phyloP scores from a whole-genome alignment of 1,140 invertebrate species.

The Diploscapter pachys region DNA sequence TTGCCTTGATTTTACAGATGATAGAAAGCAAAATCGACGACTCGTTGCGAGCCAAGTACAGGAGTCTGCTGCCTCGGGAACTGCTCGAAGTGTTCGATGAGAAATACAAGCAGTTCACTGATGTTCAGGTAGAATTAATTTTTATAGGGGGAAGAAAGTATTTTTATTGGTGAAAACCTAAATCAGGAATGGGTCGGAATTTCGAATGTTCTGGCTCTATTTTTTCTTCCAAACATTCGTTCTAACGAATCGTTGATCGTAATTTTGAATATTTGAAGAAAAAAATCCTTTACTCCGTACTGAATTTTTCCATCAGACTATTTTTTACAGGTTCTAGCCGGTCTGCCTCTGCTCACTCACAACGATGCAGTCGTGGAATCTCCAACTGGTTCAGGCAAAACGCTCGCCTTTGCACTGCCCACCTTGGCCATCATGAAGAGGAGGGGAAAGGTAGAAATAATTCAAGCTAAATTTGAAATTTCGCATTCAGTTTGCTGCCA shows the following conservation, averaged over 20 bases:
- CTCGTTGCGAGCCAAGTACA: not conserved
- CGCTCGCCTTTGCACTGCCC: slow-evolving; percentile 52
- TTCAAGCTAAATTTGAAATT: not conserved
- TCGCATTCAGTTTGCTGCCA: slow-evolving; percentile 7
- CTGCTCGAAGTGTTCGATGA: slow-evolving; percentile 4
- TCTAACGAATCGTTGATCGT: not conserved
- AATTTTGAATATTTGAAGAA: not conserved
- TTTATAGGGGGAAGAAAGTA: slow-evolving; percentile 1
- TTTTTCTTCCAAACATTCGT: not conserved
- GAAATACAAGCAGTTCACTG: not conserved
- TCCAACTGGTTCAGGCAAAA: slow-evolving; percentile 57
- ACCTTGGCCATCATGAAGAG: slow-evolving; percentile 48
- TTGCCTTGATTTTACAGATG: not conserved
- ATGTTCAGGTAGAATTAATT: slow-evolving; percentile 6
- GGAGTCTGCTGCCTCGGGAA: slow-evolving; percentile 7
- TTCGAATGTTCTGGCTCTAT: not conserved
- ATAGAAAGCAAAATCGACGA: not conserved
- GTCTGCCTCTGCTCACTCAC: slow-evolving; percentile 17
- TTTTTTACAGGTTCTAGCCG: slow-evolving; percentile 26
- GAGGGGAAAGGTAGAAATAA: slow-evolving; percentile 16
- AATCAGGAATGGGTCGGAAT: not conserved
- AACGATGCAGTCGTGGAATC: slow-evolving; percentile 58
- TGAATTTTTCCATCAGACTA: not conserved
- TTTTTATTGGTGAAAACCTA: not conserved
- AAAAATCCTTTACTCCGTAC: not conserved